Conservation (phyloP, 2,113 vertebrate genomes). For the Asarcornis scutulata region DNA sequence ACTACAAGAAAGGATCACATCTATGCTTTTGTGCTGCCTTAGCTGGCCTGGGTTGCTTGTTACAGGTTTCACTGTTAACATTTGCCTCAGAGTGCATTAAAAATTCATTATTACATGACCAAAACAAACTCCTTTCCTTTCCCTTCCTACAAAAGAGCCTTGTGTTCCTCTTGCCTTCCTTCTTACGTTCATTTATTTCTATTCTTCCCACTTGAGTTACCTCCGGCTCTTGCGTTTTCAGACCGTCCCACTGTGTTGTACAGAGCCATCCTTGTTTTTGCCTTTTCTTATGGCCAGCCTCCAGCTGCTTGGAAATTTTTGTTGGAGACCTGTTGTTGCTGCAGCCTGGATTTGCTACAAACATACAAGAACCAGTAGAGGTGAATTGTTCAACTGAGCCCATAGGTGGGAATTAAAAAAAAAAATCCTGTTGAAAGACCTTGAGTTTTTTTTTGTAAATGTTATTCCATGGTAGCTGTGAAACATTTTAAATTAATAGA, state of each 20-base stretch:
- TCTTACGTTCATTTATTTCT: background rate
- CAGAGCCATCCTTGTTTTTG: background rate
- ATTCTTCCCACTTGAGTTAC: background rate
- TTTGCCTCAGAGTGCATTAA: background rate
- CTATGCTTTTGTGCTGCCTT: background rate
- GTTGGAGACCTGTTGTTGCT: background rate
- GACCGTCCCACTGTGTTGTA: background rate
- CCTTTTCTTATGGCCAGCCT: background rate
- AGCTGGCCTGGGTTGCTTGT: background rate
- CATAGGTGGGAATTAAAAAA: background rate
- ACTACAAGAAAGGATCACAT: background rate
- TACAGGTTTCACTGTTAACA: background rate
- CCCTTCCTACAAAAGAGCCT: background rate
- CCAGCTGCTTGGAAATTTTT: background rate
- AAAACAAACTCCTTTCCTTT: background rate
- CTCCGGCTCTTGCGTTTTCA: background rate
- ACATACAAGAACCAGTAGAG: rapidly evolving
- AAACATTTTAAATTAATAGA: background rate
- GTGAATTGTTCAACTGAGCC: background rate
- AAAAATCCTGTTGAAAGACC: background rate
- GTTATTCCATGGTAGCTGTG: background rate
- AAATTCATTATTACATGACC: background rate
- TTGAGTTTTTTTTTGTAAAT: background rate
- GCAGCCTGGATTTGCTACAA: background rate
- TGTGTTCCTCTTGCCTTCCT: background rate